phyloP scores from a whole-genome alignment of 2,113 vertebrate genomes.

The Gopherus evgoodei region DNA sequence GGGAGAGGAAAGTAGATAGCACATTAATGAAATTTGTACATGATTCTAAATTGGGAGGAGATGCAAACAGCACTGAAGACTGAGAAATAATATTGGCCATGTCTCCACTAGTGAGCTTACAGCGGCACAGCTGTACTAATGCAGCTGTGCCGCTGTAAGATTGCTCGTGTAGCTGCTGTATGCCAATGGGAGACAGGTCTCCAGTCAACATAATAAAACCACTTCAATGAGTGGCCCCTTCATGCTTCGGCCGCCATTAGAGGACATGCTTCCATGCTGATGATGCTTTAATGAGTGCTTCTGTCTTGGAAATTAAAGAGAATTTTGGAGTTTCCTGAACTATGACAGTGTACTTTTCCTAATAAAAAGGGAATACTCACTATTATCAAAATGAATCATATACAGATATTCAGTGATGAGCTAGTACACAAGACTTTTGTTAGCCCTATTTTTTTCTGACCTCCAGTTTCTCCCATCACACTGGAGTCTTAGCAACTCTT shows the following conservation, averaged over 20 bases:
- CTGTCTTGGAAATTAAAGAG: background rate
- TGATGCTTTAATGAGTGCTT: background rate
- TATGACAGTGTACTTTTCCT: background rate
- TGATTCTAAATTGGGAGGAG: background rate
- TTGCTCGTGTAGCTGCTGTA: too few relatives aligned
- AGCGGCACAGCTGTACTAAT: background rate
- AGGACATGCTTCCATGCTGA: too few relatives aligned
- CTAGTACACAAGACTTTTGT: background rate
- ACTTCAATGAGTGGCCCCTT: too few relatives aligned
- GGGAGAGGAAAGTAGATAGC: background rate
- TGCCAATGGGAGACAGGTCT: too few relatives aligned
- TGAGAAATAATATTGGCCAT: background rate
- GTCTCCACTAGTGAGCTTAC: too few relatives aligned
- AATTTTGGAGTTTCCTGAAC: background rate
- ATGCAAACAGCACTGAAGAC: background rate
- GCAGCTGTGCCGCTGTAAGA: too few relatives aligned
- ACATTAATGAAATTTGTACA: background rate
- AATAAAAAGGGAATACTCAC: background rate
- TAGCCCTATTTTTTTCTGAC: slow-evolving; percentile 26
- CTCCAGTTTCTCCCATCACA: slow-evolving; percentile 30
- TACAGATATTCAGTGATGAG: slow-evolving; percentile 23
- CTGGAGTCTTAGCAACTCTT: background rate
- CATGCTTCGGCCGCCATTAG: too few relatives aligned
- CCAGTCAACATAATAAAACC: too few relatives aligned
- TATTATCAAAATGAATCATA: background rate